Conservation (phyloP, 35 echinoderm and acorn worm genomes). For the Eucidaris tribuloides region DNA sequence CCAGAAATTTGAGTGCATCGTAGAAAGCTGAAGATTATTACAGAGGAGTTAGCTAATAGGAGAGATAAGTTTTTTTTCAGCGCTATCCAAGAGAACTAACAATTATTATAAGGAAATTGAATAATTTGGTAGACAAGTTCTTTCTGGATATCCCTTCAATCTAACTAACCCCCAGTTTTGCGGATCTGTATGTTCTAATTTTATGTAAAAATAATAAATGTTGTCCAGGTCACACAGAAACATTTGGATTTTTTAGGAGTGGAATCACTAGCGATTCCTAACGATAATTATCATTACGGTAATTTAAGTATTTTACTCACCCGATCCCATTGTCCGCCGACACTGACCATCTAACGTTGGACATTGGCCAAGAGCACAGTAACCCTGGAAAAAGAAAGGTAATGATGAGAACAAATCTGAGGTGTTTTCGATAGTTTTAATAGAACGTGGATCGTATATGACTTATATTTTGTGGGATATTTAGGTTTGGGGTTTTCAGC, state of each 20-base stretch:
- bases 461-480: no score
- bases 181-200: neutral
- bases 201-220: neutral
- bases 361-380: neutral
- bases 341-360: conserved; percentile 16
- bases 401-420: neutral
- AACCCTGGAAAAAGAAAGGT: neutral
- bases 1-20: neutral
- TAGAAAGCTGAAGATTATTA: neutral
- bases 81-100: no score
- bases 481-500: no score
- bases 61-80: no score
- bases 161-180: neutral
- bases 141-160: neutral
- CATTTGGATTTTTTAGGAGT: no score
- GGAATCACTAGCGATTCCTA: no score
- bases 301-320: neutral
- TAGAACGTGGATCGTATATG: no score
- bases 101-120: no score
- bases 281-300: neutral
- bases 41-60: no score
- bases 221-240: no score
- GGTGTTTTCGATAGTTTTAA: neutral
- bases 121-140: neutral
- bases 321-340: neutral